These are phyloP conservation scores for Saturnia pavonia DNA, from an alignment of 2,888 invertebrate species.

Conservation along the genomic window DNA sequence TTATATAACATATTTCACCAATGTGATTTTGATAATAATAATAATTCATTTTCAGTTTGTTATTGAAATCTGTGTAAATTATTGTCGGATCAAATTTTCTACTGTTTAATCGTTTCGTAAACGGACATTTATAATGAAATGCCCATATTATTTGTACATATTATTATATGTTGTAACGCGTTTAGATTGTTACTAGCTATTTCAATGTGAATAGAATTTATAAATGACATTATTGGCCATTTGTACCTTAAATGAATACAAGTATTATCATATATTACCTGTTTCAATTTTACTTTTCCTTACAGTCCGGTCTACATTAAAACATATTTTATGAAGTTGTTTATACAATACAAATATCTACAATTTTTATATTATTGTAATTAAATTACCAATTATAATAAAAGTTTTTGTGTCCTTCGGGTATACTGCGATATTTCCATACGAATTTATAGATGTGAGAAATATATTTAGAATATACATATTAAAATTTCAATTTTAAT, in stretches of 20 bases:
- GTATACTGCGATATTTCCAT: no score
- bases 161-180: slow-evolving; percentile 35
- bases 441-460: no score
- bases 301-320: background rate
- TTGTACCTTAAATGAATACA: slow-evolving; percentile 41
- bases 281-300: background rate
- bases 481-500: no score
- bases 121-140: slow-evolving; percentile 57
- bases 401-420: no score
- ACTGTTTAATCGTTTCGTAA: background rate
- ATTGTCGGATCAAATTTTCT: background rate
- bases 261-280: slow-evolving; percentile 29
- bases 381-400: no score
- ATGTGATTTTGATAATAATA: background rate
- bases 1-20: background rate
- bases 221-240: slow-evolving; percentile 38
- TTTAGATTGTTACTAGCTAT: slow-evolving; percentile 21
- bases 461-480: no score
- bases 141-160: slow-evolving; percentile 57
- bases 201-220: slow-evolving; percentile 21
- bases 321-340: no score
- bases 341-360: no score
- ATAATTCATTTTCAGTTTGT: background rate
- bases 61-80: slow-evolving; percentile 9
- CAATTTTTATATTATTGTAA: no score